These are phyloP conservation scores for Drosophila tripunctata DNA, from an alignment of 2,888 invertebrate genomes.

Conservation along the genomic window DNA sequence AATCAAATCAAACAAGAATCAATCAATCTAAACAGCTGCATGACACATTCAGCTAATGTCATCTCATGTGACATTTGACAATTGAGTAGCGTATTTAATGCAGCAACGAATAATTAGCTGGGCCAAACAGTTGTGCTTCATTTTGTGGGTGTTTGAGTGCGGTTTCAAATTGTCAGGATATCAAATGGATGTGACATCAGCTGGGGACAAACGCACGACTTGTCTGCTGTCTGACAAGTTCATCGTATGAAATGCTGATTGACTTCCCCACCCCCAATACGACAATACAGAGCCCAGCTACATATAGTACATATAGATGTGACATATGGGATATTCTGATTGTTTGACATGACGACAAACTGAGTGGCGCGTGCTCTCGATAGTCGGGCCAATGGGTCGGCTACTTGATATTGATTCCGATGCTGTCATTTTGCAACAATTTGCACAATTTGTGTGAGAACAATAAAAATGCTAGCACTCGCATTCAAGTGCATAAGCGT, in stretches of 20 bases:
- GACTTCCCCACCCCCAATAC: slow-evolving; percentile 60
- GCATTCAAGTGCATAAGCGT: slow-evolving; percentile 1
- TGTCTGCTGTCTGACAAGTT: slow-evolving; percentile 55
- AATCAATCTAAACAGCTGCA: background rate
- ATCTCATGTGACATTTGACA: slow-evolving; percentile 12
- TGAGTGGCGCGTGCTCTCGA: slow-evolving; percentile 13
- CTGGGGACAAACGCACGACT: slow-evolving; percentile 35
- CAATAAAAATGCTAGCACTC: slow-evolving; percentile 28
- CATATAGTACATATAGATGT: no score
- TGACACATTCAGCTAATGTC: background rate
- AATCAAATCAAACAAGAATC: background rate
- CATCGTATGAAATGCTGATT: slow-evolving; percentile 64
- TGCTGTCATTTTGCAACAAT: slow-evolving; percentile 35
- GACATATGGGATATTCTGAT: slow-evolving; percentile 56
- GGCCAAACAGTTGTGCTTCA: slow-evolving; percentile 26
- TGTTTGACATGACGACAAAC: slow-evolving; percentile 48
- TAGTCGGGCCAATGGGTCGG: slow-evolving; percentile 36
- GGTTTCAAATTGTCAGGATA: slow-evolving; percentile 43
- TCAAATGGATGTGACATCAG: slow-evolving; percentile 41
- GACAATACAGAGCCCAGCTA: no score
- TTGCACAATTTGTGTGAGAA: slow-evolving; percentile 32
- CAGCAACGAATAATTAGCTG: slow-evolving; percentile 64
- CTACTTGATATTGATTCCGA: slow-evolving; percentile 64
- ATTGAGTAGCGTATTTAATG: slow-evolving; percentile 32
- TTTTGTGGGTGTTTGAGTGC: background rate